Conservation (phyloP, 2,113 vertebrate species). For the Hippolais icterina region DNA sequence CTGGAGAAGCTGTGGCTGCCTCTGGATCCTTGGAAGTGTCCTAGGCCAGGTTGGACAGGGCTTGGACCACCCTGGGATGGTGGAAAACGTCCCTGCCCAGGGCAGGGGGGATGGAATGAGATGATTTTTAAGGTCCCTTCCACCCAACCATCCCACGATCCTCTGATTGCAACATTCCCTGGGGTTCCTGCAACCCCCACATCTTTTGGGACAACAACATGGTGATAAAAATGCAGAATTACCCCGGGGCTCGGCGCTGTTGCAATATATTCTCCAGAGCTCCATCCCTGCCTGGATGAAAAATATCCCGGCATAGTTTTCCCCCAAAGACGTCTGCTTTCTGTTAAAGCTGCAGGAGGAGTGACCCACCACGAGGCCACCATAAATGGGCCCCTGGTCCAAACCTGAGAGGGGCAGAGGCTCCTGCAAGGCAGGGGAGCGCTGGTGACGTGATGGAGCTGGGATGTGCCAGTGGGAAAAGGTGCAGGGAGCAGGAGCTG, state of each 20-base stretch:
- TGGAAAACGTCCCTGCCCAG: neutral
- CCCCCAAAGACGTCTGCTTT: slow-evolving; percentile 10
- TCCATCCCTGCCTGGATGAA: neutral
- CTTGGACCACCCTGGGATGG: neutral
- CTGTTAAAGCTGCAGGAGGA: neutral
- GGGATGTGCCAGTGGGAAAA: neutral
- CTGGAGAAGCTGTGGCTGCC: neutral
- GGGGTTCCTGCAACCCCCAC: neutral
- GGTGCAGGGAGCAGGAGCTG: neutral
- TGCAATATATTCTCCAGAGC: neutral
- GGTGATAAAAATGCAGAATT: neutral
- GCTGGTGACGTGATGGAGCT: neutral
- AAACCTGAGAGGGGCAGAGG: accelerated
- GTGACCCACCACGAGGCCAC: neutral
- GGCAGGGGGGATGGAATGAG: neutral
- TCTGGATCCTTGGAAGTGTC: neutral
- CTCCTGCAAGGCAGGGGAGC: neutral
- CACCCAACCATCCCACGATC: neutral
- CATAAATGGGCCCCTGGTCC: neutral
- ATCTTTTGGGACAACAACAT: neutral
- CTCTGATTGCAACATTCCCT: accelerated
- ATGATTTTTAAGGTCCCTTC: neutral
- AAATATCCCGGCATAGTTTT: neutral
- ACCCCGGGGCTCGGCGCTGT: neutral
- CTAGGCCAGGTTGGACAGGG: accelerated